phyloP scores from a whole-genome alignment of 2,797 vertebrate genomes.

The Esox masquinongy region DNA sequence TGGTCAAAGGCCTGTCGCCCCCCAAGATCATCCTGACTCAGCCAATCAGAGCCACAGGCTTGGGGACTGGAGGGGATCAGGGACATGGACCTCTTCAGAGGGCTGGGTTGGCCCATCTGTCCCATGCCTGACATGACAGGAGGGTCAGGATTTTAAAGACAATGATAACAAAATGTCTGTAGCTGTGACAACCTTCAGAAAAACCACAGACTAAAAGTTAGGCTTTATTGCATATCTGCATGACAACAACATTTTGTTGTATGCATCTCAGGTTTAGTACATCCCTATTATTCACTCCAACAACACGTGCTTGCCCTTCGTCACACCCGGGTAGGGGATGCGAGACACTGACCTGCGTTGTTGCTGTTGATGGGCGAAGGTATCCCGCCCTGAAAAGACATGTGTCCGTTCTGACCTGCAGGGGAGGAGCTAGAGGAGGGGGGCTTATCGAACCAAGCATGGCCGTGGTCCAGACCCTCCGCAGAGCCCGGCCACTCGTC shows the following conservation, averaged over 20 bases:
- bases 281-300: not conserved
- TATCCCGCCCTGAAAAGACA: constrained; percentile 83
- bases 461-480: constrained; percentile 79
- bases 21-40: constrained; percentile 80
- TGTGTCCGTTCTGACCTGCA: constrained; percentile 88
- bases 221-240: not conserved
- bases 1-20: constrained; percentile 83
- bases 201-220: not conserved
- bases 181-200: not conserved
- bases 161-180: not conserved
- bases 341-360: constrained; percentile 74
- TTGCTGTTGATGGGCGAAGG: constrained; percentile 84
- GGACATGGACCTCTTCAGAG: constrained; percentile 88
- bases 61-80: constrained; percentile 83
- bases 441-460: constrained; percentile 85
- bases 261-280: not conserved
- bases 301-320: not conserved
- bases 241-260: not conserved
- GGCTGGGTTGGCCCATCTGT: constrained; percentile 87
- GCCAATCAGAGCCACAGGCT: constrained; percentile 84
- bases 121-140: constrained; percentile 72
- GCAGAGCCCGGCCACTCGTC: constrained; percentile 88
- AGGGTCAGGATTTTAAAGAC: not conserved
- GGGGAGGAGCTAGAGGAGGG: constrained; percentile 74
- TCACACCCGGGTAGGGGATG: not conserved